Base-by-base conservation (phyloP, 2,888 invertebrate species). In the Acrocera orbiculus region DNA sequence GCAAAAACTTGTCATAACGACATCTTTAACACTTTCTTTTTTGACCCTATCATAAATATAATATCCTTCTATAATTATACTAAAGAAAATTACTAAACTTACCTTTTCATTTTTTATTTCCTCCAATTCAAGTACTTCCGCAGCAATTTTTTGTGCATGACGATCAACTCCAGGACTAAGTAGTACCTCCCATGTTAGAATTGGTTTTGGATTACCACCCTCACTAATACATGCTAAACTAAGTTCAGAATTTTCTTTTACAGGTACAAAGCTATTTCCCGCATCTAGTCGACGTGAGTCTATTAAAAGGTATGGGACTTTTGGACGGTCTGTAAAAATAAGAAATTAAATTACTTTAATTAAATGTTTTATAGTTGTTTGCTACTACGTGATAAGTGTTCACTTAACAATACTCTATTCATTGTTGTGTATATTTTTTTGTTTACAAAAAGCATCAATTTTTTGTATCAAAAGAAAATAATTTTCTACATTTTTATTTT, bases 211-310 rank as follows among this genome's bases (percentile, higher is more conserved):
- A 48, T 76, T 70, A 27, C 74, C 74, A 57, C 85, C 85, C 59
- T 86, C 85, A 40, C 81, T 82, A n/a, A 83, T 75, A 52, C 87
- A 87, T 42, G 79, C 73, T 42, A 87, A 72, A 39, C 76, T 76
- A 22, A 87, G 64, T 50, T 81, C 77, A 19, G 79, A 76, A 54
- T 82, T 82, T 56, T 87, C 86, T 47, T 81, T 70, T 14, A 86
- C 83, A 1, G 86, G 86, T 46, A 85, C 78, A 66, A 85, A 85
- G 41, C 79, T 76, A 62, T 85, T 85, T 42, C 83, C 82, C 0
- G 83, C 78, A 61, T 85, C 85, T 49, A 85, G 65, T 16, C 83
- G 73, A 28, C 82, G 66, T 24, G 83, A 82, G 59, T 87, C 87
- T 56, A 86, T 82, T 52, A 83, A 71, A 48, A 87, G 66, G 62